Percentiles rank a stretch among this genome's conserved stretches.
phyloP scores from a whole-genome alignment of 2,797 vertebrate species.

The Garrulus glandarius region DNA sequence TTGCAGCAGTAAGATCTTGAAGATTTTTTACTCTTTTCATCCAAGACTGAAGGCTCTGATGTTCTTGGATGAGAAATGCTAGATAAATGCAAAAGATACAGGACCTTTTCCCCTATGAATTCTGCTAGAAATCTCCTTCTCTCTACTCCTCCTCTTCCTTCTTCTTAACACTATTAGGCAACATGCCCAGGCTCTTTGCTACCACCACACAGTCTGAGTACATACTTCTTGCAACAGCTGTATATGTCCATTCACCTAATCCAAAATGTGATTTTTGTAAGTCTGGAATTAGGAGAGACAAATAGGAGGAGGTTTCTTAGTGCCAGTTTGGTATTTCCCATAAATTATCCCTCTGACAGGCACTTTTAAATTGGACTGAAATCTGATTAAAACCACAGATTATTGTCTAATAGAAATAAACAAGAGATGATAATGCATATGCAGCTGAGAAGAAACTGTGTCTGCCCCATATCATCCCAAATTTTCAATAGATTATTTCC shows the following conservation, averaged over 20 bases:
- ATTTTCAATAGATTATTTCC: background rate
- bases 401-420: background rate
- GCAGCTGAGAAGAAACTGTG: background rate
- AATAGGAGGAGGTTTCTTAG: background rate
- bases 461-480: background rate
- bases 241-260: background rate
- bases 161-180: background rate
- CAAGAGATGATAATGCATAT: accelerated
- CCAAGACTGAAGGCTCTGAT: background rate
- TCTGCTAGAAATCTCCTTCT: background rate
- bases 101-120: background rate
- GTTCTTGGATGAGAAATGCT: background rate
- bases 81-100: background rate
- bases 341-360: background rate
- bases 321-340: background rate
- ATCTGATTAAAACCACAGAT: background rate
- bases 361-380: background rate
- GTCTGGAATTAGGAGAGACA: background rate
- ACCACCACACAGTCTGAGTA: background rate
- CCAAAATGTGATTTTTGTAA: background rate
- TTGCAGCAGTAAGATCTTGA: slow-evolving; percentile 11
- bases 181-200: background rate
- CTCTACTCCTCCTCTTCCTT: background rate
- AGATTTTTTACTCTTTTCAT: background rate
- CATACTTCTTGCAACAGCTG: background rate